Evolutionary conservation across 2,888 invertebrate genomes (phyloP).

Genomic region (Hyposoter didymator): DNA sequence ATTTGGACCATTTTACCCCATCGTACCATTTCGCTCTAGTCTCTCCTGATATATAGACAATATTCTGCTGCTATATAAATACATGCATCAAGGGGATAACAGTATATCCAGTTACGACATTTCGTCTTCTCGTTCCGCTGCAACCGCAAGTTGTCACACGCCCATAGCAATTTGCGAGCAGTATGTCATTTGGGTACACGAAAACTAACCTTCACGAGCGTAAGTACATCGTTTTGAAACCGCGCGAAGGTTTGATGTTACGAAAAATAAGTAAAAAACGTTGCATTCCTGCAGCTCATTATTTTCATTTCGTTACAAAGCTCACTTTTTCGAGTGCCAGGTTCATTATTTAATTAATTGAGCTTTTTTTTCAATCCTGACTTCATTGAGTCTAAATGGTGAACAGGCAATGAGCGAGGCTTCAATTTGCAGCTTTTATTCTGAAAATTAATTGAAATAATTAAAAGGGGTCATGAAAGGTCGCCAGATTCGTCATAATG

Average conservation of each 20-base stretch:
- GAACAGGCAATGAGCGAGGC: neutral
- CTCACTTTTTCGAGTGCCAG: neutral
- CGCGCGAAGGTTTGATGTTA: neutral
- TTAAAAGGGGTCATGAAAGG: neutral
- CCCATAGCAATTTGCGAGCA: constrained; percentile 43
- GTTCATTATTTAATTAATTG: too few species aligned
- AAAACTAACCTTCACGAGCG: neutral
- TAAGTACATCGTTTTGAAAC: neutral
- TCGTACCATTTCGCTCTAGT: neutral
- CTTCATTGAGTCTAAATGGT: too few species aligned
- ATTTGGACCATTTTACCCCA: neutral
- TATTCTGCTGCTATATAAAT: neutral
- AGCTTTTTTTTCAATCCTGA: neutral
- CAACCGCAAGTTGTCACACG: constrained; percentile 53
- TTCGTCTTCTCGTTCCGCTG: constrained; percentile 49
- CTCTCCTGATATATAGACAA: neutral
- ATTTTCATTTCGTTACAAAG: neutral
- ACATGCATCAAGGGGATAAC: constrained; percentile 33
- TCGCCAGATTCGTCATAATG: neutral
- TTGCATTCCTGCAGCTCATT: neutral
- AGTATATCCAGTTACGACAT: constrained; percentile 36
- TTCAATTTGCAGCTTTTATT: neutral
- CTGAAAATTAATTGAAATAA: neutral
- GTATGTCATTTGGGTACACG: constrained; percentile 32
- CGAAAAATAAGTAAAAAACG: neutral